Conservation (phyloP, 2,797 vertebrate species). For the Aselliscus stoliczkanus region DNA sequence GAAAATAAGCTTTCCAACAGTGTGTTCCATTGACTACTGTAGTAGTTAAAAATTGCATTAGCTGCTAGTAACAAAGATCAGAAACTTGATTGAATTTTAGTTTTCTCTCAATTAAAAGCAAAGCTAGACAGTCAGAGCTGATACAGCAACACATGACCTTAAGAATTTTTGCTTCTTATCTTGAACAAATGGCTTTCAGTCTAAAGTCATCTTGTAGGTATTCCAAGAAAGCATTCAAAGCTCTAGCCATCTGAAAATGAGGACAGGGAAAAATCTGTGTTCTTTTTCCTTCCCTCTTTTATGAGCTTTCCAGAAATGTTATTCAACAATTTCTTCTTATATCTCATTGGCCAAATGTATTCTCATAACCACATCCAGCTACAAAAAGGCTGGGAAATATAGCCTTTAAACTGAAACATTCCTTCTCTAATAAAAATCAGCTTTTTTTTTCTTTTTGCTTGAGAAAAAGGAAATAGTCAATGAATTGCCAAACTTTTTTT, state of each 20-base stretch:
- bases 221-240: neutral
- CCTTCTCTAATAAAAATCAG: neutral
- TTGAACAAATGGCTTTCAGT: neutral
- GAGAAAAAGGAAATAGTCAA: neutral
- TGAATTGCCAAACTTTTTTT: neutral
- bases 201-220: neutral
- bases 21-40: neutral
- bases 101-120: constrained; percentile 14
- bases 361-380: neutral
- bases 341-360: neutral
- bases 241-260: neutral
- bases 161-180: neutral
- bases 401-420: neutral
- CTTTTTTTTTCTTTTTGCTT: neutral
- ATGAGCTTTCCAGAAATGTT: neutral
- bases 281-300: neutral
- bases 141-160: neutral
- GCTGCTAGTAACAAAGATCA: neutral
- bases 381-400: neutral
- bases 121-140: neutral
- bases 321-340: neutral
- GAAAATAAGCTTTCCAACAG: neutral
- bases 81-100: neutral
- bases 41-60: neutral
- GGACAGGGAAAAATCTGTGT: neutral